Evolutionary conservation across 2,797 vertebrate genomes (phyloP), one percentile per base, ranked within the genome.

Genomic region (Emys orbicularis): DNA sequence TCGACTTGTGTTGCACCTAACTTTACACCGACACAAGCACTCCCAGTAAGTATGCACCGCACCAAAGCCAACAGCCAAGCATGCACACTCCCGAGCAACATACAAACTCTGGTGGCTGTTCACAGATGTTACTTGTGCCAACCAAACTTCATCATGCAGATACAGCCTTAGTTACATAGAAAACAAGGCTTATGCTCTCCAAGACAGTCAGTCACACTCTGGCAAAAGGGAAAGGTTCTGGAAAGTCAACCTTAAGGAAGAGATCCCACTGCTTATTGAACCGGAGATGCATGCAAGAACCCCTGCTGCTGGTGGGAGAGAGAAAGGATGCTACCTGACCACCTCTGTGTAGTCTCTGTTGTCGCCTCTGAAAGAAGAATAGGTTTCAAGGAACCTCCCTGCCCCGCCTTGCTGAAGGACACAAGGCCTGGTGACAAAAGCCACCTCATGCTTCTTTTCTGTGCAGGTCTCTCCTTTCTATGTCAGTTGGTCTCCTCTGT

Each of bases 361-460:
- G 65, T n/a, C n/a, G 5, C 34, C 65, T 41, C 19, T 37, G 18
- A 37, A 41, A 16, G 8, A 15, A 9, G 8, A 18, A 16, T 2
- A 19, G 61, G 37, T 37, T 37, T 72, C 65, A 37, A 72, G 37
- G n/a, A 72, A n/a, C 65, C 16, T 37, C n/a, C 61, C n/a, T 18
- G 27, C 65, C 65, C 19, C n/a, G 5, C 37, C 19, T 41, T 41
- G 18, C 37, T 72, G 65, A 72, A 72, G 16, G 65, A 37, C n/a
- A 59, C 74, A 18, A 52, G 25, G 61, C 8, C 27, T 10, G 53
- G n/a, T 8, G 4, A 68, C 23, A 0, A 34, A 86, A 50, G 41
- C 81, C 59, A 53, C 52, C 8, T 80, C 0, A 0, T 0, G 0
- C 12, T 37, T 5, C 25, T 4, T 1, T 59, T 37, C 84, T 50